Evolutionary conservation across 1,140 invertebrate species (phyloP).

Genomic region (Myzus persicae): DNA sequence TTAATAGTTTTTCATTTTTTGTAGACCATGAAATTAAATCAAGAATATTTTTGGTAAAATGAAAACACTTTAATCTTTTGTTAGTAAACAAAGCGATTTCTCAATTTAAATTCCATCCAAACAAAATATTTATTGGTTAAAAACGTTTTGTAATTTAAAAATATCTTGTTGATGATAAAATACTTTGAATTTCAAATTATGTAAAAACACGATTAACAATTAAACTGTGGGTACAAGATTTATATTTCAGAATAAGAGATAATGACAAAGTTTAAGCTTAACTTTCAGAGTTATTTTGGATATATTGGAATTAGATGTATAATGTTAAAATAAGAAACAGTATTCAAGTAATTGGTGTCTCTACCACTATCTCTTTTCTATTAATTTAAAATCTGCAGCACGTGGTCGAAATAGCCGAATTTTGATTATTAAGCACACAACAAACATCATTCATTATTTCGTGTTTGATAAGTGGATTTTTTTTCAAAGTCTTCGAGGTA

Average conservation of each 20-base stretch:
- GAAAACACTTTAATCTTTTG: neutral
- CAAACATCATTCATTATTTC: neutral
- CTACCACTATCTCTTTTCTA: neutral
- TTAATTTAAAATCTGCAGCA: constrained; percentile 8
- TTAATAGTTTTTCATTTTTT: neutral
- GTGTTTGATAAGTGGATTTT: constrained; percentile 26
- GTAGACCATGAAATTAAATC: constrained; percentile 11
- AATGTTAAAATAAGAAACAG: neutral
- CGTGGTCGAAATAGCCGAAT: neutral
- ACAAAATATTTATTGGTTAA: neutral
- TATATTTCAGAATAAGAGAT: neutral
- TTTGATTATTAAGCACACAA: neutral
- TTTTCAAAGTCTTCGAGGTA: neutral
- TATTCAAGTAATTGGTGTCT: neutral
- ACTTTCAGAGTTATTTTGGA: neutral
- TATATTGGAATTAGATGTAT: neutral
- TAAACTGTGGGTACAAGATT: neutral
- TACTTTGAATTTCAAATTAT: neutral
- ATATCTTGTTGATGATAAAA: neutral
- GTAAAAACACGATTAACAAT: neutral
- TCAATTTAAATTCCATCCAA: neutral
- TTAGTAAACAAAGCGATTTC: neutral
- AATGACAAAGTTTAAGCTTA: neutral
- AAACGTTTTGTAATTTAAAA: neutral
- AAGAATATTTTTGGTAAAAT: neutral